phyloP scores from a whole-genome alignment of 2,797 vertebrate species.

The Paramormyrops hopkinsi region DNA sequence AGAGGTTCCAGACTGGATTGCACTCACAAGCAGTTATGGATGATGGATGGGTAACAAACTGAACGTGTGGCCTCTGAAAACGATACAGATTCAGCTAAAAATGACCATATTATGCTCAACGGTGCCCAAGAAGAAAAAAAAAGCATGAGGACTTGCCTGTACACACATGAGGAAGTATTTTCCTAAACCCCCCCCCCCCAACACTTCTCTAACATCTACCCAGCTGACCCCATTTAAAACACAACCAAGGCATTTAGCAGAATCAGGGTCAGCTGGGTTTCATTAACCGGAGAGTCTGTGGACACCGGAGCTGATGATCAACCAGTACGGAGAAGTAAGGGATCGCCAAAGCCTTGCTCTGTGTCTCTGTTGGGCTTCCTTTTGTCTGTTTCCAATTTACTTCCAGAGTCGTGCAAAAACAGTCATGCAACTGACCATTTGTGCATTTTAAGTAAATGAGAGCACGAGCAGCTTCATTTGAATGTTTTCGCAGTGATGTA shows the following conservation, averaged over 20 bases:
- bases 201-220: not conserved
- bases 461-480: not conserved
- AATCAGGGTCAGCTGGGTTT: not conserved
- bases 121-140: not conserved
- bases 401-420: not conserved
- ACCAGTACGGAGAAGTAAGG: not conserved
- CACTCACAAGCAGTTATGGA: not conserved
- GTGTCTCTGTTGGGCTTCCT: not conserved
- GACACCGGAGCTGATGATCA: not conserved
- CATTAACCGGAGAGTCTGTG: not conserved
- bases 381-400: not conserved
- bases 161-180: not conserved
- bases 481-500: not conserved
- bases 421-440: not conserved
- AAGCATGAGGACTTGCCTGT: not conserved
- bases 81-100: not conserved
- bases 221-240: slow-evolving; percentile 7
- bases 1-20: not conserved
- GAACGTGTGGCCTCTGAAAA: not conserved
- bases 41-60: not conserved
- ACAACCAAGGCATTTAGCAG: not conserved
- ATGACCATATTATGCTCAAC: not conserved
- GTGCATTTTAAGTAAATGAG: not conserved
- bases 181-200: not conserved
- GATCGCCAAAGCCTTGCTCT: not conserved